Base-by-base conservation (phyloP, 2,888 invertebrate genomes). In the Molorchus minor region DNA sequence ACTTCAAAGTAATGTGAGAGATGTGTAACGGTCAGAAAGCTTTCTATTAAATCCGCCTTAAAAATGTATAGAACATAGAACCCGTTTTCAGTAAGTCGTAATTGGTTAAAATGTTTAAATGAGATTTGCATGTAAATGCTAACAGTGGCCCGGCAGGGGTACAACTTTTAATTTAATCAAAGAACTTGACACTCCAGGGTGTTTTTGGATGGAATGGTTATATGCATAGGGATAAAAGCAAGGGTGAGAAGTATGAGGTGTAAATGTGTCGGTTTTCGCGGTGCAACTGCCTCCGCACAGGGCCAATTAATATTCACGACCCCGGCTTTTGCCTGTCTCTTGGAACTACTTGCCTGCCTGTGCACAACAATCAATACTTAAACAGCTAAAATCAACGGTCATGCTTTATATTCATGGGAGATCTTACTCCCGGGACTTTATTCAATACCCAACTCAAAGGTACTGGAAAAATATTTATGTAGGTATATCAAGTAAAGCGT, bases 81-180 rank as follows among this genome's bases (percentile, higher is more conserved):
- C 19, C 41, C 30, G 29, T 52, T 52, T 52, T 41, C 41, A 52
- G 52, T 29, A 15, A 13, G 41, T 30, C 52, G 61, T 77, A 78
- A 80, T 77, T 78, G 78, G 76, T 71, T 76, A 74, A 71, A 79
- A 77, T 76, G 76, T 73, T 71, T 77, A 77, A 79, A 81, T 75
- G 76, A 75, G 76, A 76, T 77, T 77, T 77, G 73, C 77, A 77
- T 77, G 80, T 80, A 80, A 80, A 80, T 80, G 78, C 75, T 75
- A 73, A 71, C 71, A 69, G 70, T 64, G 65, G 62, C 76, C 73
- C 74, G 65, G 67, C 60, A 71, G 79, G 78, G 75, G 69, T 71
- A 58, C 77, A 81, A 81, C 79, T 81, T 82, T 81, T 81, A 82
- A 82, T 82, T 82, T 82, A 82, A 82, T 82, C 82, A 82, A 81